phyloP scores from a whole-genome alignment of 2,888 invertebrate genomes.

The Zelleria hepariella region DNA sequence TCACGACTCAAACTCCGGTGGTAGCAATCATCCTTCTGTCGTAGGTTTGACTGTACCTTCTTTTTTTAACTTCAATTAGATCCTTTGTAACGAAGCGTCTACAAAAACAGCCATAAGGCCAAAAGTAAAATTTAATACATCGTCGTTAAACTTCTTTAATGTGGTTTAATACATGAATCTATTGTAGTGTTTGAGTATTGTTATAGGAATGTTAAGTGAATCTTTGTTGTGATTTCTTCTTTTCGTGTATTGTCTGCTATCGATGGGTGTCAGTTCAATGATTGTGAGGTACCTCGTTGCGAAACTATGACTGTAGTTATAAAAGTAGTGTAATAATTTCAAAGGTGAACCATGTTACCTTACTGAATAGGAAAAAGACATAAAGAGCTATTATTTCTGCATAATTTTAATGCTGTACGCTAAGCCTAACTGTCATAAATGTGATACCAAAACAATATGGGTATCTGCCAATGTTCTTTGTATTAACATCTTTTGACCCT shows the following conservation, averaged over 20 bases:
- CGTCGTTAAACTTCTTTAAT: conserved; percentile 45
- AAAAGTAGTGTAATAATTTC: too few species aligned
- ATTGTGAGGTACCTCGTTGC: background rate
- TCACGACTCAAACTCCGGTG: too few species aligned
- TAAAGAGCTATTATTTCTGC: too few species aligned
- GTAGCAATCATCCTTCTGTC: background rate
- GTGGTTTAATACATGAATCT: conserved; percentile 15
- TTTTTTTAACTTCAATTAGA: conserved; percentile 67
- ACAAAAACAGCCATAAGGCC: conserved; percentile 47
- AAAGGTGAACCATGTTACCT: too few species aligned
- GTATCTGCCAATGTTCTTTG: too few species aligned
- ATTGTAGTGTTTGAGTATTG: conserved; percentile 27
- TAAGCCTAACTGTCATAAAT: too few species aligned
- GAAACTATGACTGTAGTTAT: background rate
- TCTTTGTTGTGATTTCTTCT: conserved; percentile 26
- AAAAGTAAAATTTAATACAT: conserved; percentile 58
- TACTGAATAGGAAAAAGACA: too few species aligned
- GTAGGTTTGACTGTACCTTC: conserved; percentile 24
- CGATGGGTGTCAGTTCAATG: background rate
- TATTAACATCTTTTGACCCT: too few species aligned
- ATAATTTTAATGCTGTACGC: too few species aligned
- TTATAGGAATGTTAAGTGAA: conserved; percentile 34
- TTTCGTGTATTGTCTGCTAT: conserved; percentile 13
- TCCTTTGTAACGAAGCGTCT: conserved; percentile 47
- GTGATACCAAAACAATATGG: too few species aligned